Base-by-base conservation (phyloP, 2,113 vertebrate genomes). In the Neodontobutis hainanensis region DNA sequence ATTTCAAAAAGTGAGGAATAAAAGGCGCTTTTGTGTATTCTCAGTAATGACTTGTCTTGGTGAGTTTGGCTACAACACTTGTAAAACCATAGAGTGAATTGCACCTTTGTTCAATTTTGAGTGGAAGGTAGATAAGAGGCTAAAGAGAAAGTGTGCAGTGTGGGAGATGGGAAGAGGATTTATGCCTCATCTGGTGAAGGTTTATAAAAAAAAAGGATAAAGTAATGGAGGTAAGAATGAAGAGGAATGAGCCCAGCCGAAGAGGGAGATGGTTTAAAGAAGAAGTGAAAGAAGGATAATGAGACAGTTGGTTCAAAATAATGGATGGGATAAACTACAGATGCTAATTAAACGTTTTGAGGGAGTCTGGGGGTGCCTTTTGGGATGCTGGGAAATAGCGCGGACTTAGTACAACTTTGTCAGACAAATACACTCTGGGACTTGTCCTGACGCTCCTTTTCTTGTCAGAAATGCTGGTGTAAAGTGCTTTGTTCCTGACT, bases 401-500 rank as follows among this genome's bases (percentile, higher is more conserved):
- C 32, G 44, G 48, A 53, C 49, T 12, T 70, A 58, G 68, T 70
- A 56, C 55, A 70, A 76, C 12, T 67, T 73, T 65, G 53, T 47
- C 7, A 49, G 42, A 66, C 49, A 50, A 43, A 65, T 44, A 44
- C 69, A 49, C 73, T 35, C 49, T 0, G 15, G 50, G 68, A 61
- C 70, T 55, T 61, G 53, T 63, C 73, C 77, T 65, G 68, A 68
- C 59, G 69, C 82, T 76, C 82, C 78, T 89, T 81, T 60, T 68
- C 80, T 77, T 84, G 81, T 90, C 83, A 85, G 81, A 78, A 68
- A 60, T 66, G 71, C 70, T 83, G 80, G 84, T 89, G 88, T 85
- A 81, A 91, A 87, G 86, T 88, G 87, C 87, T 88, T 86, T 88
- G 82, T 90, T 87, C 84, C 78, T 81, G 82, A 85, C 85, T 75